phyloP scores from a whole-genome alignment of 2,113 vertebrate species.

The Piaya cayana region DNA sequence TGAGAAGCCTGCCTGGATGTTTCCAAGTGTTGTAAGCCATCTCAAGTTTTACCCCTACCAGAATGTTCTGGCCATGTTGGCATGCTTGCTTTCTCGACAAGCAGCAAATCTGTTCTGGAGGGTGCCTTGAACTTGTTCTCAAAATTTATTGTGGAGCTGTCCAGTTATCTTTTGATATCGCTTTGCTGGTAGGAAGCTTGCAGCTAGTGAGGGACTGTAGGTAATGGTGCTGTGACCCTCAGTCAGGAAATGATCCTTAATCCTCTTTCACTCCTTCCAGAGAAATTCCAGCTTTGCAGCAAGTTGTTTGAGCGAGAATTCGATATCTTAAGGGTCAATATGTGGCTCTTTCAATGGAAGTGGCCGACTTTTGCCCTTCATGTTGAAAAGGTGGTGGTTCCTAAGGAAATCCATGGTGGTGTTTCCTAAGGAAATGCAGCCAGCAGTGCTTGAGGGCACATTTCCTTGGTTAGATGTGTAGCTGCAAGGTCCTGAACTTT shows the following conservation, averaged over 20 bases:
- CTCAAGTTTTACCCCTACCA: not conserved
- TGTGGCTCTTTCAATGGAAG: not conserved
- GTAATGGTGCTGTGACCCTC: not conserved
- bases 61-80: not conserved
- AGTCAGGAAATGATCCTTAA: not conserved
- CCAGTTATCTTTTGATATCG: not conserved
- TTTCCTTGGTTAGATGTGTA: not conserved
- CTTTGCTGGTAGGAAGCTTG: not conserved
- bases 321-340: not conserved
- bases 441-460: not conserved
- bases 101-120: not conserved
- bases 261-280: not conserved
- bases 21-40: not conserved
- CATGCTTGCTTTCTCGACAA: not conserved
- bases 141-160: not conserved
- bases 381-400: not conserved
- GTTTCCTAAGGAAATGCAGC: conserved; percentile 42
- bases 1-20: not conserved
- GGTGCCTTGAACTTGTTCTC: not conserved
- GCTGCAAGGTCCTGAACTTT: not conserved
- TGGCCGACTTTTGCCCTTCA: not conserved
- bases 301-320: not conserved
- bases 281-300: not conserved
- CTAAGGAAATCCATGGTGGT: not conserved
- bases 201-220: not conserved